A percentile compares a stretch with the other conserved stretches of the same genome.
Conservation (phyloP, 1,140 invertebrate species). For the Zaprionus kolodkinae region DNA sequence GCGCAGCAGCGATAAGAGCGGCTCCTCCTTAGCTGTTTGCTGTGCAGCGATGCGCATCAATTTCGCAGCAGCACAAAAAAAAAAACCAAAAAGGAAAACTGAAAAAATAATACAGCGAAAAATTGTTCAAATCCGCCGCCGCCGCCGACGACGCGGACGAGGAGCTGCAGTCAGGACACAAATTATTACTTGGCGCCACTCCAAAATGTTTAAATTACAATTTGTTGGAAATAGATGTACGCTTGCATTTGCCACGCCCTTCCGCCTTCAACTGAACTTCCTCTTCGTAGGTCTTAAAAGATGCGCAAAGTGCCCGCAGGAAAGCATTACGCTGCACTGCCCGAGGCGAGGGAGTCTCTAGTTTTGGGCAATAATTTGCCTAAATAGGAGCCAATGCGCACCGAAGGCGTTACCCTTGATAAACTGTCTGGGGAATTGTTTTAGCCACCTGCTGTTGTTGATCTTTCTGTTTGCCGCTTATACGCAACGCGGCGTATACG, state of each 20-base stretch:
- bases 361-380: slow-evolving; percentile 24
- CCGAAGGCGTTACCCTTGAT: slow-evolving; percentile 27
- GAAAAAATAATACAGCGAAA: slow-evolving; percentile 36
- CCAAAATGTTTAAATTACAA: slow-evolving; percentile 82
- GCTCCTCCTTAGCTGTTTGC: slow-evolving; percentile 6
- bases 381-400: slow-evolving; percentile 26
- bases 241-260: background rate
- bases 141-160: slow-evolving; percentile 31
- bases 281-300: background rate
- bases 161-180: slow-evolving; percentile 63
- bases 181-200: slow-evolving; percentile 76
- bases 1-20: slow-evolving; percentile 62
- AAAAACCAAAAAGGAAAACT: slow-evolving; percentile 9
- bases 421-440: slow-evolving; percentile 39
- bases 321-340: slow-evolving; percentile 59
- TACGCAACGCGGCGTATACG: slow-evolving; percentile 45
- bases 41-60: slow-evolving; percentile 73
- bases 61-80: slow-evolving; percentile 45
- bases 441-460: slow-evolving; percentile 36
- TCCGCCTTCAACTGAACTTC: too few species aligned
- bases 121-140: slow-evolving; percentile 63
- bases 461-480: slow-evolving; percentile 18
- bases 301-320: slow-evolving; percentile 40
- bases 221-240: slow-evolving; percentile 56
- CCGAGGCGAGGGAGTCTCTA: background rate